These are phyloP conservation scores for Sinelater perroti DNA, from an alignment of 2,888 invertebrate species.

Conservation along the genomic window DNA sequence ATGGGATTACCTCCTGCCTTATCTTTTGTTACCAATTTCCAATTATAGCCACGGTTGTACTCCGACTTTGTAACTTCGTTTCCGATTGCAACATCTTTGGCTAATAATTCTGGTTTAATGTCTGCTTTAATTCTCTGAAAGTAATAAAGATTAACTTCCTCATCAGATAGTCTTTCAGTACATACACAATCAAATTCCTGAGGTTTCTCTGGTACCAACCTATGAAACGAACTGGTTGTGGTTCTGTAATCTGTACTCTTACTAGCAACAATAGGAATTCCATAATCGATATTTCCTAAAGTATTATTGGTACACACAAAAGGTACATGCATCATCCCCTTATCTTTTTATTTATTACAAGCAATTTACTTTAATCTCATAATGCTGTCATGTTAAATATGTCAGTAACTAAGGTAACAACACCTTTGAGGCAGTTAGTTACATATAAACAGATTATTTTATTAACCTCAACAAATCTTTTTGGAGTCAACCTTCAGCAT, in stretches of 20 bases:
- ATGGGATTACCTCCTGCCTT: too few species aligned
- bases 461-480: too few species aligned
- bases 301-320: slow-evolving; percentile 50
- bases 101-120: slow-evolving; percentile 45
- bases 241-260: slow-evolving; percentile 56
- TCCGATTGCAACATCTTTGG: slow-evolving; percentile 46
- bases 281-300: slow-evolving; percentile 53
- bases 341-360: too few species aligned
- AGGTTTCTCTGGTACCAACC: slow-evolving; percentile 49
- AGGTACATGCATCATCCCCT: slow-evolving; percentile 41
- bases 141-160: slow-evolving; percentile 4
- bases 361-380: too few species aligned
- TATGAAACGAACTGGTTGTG: slow-evolving; percentile 49
- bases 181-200: slow-evolving; percentile 56
- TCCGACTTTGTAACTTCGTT: slow-evolving; percentile 46
- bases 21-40: slow-evolving; percentile 42
- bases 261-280: slow-evolving; percentile 51
- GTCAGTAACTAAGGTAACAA: too few species aligned
- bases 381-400: too few species aligned
- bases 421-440: too few species aligned
- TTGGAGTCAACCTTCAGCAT: too few species aligned
- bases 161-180: too few species aligned
- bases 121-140: slow-evolving; percentile 51
- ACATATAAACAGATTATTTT: too few species aligned
- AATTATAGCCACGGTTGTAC: slow-evolving; percentile 42